Percentiles rank a stretch among this genome's conserved stretches.
phyloP scores from a whole-genome alignment of 2,113 vertebrate species.

The Blennius ocellaris region DNA sequence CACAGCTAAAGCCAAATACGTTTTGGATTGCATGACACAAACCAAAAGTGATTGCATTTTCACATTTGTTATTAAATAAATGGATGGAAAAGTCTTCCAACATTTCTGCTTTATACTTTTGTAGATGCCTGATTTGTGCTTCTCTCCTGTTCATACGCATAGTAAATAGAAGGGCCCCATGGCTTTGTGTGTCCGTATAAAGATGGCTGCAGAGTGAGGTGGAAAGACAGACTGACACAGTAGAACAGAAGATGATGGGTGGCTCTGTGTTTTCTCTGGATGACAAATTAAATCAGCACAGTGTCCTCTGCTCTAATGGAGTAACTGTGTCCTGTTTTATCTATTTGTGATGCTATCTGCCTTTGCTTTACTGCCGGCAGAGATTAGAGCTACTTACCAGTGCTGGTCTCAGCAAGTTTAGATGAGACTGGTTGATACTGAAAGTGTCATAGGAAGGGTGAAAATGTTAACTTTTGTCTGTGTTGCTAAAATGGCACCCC shows the following conservation, averaged over 20 bases:
- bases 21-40: background rate
- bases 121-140: background rate
- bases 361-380: conserved; percentile 24
- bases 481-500: no score
- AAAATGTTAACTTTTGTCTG: no score
- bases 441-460: no score
- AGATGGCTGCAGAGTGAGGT: conserved; percentile 16
- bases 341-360: conserved; percentile 52
- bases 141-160: background rate
- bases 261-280: conserved; percentile 50
- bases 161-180: background rate
- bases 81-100: background rate
- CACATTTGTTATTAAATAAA: background rate
- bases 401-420: conserved; percentile 21
- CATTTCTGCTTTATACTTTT: background rate
- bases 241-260: conserved; percentile 40
- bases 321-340: conserved; percentile 61
- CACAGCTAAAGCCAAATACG: background rate
- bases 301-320: conserved; percentile 62
- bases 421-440: conserved; percentile 10
- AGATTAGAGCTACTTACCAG: conserved; percentile 10
- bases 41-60: no score
- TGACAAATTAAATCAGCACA: conserved; percentile 69
- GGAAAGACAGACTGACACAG: background rate
- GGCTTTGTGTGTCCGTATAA: background rate